Evolutionary conservation across 2,888 invertebrate species (phyloP).

Genomic region (Atethmia centrago): DNA sequence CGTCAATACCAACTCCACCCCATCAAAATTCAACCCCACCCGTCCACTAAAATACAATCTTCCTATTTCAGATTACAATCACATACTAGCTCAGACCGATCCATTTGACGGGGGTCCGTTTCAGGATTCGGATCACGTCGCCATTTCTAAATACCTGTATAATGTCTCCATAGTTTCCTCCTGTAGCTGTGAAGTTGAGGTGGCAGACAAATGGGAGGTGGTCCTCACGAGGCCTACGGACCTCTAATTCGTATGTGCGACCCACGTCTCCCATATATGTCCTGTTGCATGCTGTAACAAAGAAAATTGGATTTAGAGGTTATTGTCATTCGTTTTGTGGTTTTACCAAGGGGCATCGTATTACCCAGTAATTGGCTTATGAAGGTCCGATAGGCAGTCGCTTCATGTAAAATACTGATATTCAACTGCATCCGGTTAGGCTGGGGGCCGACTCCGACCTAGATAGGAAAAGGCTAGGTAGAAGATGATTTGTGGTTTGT

Average conservation of each 20-base stretch:
- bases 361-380: background rate
- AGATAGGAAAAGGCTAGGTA: too few relatives aligned
- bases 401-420: background rate
- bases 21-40: slow-evolving; percentile 55
- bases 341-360: background rate
- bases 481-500: background rate
- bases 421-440: too few relatives aligned
- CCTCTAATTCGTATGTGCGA: slow-evolving; percentile 94
- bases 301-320: slow-evolving; percentile 29
- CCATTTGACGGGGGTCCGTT: slow-evolving; percentile 60
- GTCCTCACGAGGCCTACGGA: slow-evolving; percentile 93
- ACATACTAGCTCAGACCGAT: slow-evolving; percentile 62
- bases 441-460: background rate
- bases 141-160: slow-evolving; percentile 68
- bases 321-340: slow-evolving; percentile 8
- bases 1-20: slow-evolving; percentile 35
- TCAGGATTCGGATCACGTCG: slow-evolving; percentile 59
- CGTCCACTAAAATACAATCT: slow-evolving; percentile 57
- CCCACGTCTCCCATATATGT: slow-evolving; percentile 96
- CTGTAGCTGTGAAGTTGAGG: slow-evolving; percentile 95
- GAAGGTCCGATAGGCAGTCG: background rate
- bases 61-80: slow-evolving; percentile 65
- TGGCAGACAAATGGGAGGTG: slow-evolving; percentile 95
- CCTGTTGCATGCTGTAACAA: slow-evolving; percentile 94
- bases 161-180: slow-evolving; percentile 91